These are phyloP conservation scores for Eurytoma californica DNA, from an alignment of 2,888 invertebrate genomes.

Conservation along the genomic window DNA sequence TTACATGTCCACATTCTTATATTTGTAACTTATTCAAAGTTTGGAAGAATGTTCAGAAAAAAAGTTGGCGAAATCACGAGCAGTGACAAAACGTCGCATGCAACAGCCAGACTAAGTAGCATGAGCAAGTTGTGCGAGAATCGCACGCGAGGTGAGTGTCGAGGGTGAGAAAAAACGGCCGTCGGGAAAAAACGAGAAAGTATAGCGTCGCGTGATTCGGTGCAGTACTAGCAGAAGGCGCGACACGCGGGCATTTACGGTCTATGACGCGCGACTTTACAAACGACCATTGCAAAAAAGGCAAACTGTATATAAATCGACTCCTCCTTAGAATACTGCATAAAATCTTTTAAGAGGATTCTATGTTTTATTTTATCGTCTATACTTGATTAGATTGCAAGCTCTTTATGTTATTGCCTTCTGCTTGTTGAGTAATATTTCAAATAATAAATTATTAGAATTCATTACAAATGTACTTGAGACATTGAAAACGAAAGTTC, in stretches of 20 bases:
- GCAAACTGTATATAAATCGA: constrained; percentile 36
- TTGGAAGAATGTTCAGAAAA: neutral
- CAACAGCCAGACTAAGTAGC: constrained; percentile 35
- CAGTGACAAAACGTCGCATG: constrained; percentile 33
- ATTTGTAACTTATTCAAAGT: neutral
- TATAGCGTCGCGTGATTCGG: constrained; percentile 42
- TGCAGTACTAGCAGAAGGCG: constrained; percentile 42
- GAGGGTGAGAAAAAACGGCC: constrained; percentile 1
- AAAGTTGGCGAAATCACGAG: constrained; percentile 26
- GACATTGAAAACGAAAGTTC: too few relatives aligned
- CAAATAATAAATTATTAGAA: too few relatives aligned
- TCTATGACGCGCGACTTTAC: constrained; percentile 47
- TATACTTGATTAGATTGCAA: neutral
- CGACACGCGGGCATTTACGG: constrained; percentile 45
- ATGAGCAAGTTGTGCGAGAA: constrained; percentile 25
- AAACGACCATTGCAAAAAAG: constrained; percentile 32
- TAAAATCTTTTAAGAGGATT: constrained; percentile 8
- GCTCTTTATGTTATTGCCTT: too few relatives aligned
- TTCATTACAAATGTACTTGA: too few relatives aligned
- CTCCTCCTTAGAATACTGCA: constrained; percentile 1
- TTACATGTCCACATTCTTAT: neutral
- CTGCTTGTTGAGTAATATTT: too few relatives aligned
- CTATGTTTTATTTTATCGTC: neutral
- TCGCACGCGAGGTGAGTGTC: constrained; percentile 24
- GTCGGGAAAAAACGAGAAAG: neutral